A percentile compares a stretch with the other conserved stretches of the same genome.
phyloP scores from a whole-genome alignment of 2,113 vertebrate species.

The Chlorodrepanis virens region DNA sequence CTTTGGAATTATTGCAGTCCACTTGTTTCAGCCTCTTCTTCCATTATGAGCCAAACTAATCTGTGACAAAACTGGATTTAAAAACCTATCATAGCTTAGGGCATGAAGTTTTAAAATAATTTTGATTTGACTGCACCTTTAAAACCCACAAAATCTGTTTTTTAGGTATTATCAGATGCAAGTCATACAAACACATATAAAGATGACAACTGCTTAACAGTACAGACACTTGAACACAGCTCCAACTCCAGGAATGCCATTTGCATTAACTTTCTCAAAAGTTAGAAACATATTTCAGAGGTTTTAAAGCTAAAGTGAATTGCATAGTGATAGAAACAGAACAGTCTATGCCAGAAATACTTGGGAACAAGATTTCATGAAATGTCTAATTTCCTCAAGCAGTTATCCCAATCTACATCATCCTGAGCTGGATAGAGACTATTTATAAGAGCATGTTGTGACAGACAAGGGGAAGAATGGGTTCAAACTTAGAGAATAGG shows the following conservation, averaged over 20 bases:
- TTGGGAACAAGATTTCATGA: not conserved
- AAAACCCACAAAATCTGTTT: not conserved
- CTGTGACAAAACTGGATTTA: not conserved
- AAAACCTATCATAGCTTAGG: not conserved
- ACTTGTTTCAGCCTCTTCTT: not conserved
- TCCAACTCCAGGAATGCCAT: not conserved
- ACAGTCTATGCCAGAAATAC: not conserved
- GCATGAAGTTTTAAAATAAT: not conserved
- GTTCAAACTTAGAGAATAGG: not conserved
- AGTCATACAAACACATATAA: not conserved
- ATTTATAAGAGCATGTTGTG: not conserved
- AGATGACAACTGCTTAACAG: not conserved
- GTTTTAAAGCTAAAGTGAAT: not conserved
- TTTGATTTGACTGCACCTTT: not conserved
- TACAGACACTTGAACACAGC: not conserved
- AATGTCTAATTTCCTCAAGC: not conserved
- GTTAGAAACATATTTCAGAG: not conserved
- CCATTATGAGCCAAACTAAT: not conserved
- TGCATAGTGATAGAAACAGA: not conserved
- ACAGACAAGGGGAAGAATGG: not conserved
- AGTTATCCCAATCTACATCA: not conserved
- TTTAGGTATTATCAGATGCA: not conserved
- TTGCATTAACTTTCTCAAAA: not conserved
- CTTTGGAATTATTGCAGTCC: not conserved
- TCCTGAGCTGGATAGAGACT: not conserved